Conservation (phyloP, 2,113 vertebrate species). For the Phalacrocorax carbo region DNA sequence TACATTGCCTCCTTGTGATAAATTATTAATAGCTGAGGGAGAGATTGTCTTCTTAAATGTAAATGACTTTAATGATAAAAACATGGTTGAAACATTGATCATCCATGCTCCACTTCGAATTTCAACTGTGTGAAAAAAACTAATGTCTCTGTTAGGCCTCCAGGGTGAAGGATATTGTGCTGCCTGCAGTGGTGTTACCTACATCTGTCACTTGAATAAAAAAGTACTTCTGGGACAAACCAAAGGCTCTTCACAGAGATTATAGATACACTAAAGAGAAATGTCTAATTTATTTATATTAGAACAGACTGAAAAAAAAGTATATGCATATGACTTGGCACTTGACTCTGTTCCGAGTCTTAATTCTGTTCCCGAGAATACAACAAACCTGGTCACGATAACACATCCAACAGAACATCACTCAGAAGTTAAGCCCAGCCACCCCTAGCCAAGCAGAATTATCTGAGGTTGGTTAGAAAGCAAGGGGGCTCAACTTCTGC, state of each 20-base stretch:
- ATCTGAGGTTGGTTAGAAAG: no score
- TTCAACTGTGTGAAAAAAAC: constrained; percentile 5
- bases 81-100: constrained; percentile 64
- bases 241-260: background rate
- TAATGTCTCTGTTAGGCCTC: constrained; percentile 18
- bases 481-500: no score
- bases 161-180: background rate
- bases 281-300: background rate
- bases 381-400: no score
- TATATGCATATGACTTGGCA: no score
- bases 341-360: no score
- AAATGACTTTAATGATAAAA: constrained; percentile 71
- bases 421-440: no score
- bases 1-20: constrained; percentile 61
- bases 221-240: background rate
- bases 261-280: background rate
- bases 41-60: constrained; percentile 63
- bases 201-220: background rate
- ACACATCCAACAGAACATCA: no score
- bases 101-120: constrained; percentile 17
- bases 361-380: no score
- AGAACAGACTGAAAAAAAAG: background rate
- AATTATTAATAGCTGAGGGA: constrained; percentile 69
- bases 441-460: no score
- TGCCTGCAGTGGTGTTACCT: background rate